Conservation (phyloP, 2,888 invertebrate genomes). For the Spicauda simplicius region DNA sequence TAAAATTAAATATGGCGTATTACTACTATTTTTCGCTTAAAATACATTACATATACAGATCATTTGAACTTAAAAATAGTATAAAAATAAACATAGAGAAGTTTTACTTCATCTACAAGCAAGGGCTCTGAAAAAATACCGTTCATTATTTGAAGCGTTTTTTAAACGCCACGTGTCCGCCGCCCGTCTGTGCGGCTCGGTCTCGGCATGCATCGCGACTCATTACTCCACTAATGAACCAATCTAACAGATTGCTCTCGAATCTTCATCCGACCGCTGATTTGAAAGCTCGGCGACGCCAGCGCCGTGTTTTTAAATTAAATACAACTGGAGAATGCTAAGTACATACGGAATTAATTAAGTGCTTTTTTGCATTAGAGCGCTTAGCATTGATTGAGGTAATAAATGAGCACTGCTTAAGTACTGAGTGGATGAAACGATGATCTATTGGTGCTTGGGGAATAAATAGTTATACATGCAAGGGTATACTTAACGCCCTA, state of each 20-base stretch:
- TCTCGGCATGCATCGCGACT: conserved; percentile 78
- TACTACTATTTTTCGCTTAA: too few species aligned
- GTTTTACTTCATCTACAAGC: too few species aligned
- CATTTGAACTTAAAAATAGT: too few species aligned
- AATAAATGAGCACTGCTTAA: conserved; percentile 23
- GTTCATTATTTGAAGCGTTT: neutral
- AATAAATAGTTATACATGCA: too few species aligned
- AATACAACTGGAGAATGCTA: conserved; percentile 51
- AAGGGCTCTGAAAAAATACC: too few species aligned
- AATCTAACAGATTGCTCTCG: conserved; percentile 84
- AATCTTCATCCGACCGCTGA: conserved; percentile 79
- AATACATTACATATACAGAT: too few species aligned
- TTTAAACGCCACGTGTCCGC: conserved; percentile 13
- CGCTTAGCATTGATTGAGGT: conserved; percentile 36
- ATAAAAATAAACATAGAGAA: too few species aligned
- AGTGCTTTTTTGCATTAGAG: conserved; percentile 36
- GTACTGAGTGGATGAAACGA: conserved; percentile 20
- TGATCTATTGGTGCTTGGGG: neutral
- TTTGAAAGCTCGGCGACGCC: conserved; percentile 72
- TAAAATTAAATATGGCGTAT: too few species aligned
- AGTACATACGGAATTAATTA: conserved; percentile 38
- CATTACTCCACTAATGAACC: conserved; percentile 83
- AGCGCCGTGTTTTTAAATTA: conserved; percentile 65
- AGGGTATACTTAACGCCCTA: too few species aligned
- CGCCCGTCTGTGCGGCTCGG: conserved; percentile 57